A percentile compares a stretch with the other conserved stretches of the same genome.
These are phyloP conservation scores for Cercopithecus hamlyni DNA, from an alignment of 2,797 vertebrate species.

Conservation along the genomic window DNA sequence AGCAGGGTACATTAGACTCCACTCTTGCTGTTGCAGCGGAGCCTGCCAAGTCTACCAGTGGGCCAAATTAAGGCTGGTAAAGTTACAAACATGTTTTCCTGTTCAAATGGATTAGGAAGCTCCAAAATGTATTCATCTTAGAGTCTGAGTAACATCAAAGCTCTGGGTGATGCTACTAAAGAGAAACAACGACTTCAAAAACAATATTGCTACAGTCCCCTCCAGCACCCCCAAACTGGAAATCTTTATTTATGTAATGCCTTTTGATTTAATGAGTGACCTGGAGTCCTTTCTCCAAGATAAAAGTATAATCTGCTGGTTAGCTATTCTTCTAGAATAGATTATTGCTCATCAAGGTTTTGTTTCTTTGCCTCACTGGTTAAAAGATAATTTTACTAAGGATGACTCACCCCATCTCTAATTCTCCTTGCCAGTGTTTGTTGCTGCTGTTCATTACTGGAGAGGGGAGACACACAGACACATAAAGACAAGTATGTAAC, in stretches of 20 bases:
- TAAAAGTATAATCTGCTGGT: neutral
- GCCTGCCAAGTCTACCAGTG: neutral
- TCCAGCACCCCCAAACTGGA: neutral
- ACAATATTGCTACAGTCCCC: neutral
- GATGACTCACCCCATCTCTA: neutral
- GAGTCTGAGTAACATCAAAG: constrained; percentile 24
- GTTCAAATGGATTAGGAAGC: constrained; percentile 49
- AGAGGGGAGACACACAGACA: neutral
- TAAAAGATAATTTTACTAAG: constrained; percentile 41
- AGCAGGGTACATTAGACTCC: neutral
- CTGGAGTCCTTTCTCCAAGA: constrained; percentile 24
- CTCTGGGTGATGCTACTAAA: neutral
- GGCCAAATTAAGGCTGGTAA: constrained; percentile 36
- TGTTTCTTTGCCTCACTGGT: constrained; percentile 36
- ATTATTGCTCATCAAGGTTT: neutral
- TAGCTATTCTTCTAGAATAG: neutral
- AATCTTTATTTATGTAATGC: constrained; percentile 15
- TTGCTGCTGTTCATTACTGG: neutral
- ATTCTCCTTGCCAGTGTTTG: neutral
- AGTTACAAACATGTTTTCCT: constrained; percentile 32
- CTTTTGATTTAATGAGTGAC: constrained; percentile 43
- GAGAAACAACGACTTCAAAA: constrained; percentile 59
- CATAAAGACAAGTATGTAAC: neutral
- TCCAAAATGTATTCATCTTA: constrained; percentile 50
- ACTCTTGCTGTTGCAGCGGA: neutral